phyloP scores from a whole-genome alignment of 1,140 invertebrate species.

The Choristoneura fumiferana region DNA sequence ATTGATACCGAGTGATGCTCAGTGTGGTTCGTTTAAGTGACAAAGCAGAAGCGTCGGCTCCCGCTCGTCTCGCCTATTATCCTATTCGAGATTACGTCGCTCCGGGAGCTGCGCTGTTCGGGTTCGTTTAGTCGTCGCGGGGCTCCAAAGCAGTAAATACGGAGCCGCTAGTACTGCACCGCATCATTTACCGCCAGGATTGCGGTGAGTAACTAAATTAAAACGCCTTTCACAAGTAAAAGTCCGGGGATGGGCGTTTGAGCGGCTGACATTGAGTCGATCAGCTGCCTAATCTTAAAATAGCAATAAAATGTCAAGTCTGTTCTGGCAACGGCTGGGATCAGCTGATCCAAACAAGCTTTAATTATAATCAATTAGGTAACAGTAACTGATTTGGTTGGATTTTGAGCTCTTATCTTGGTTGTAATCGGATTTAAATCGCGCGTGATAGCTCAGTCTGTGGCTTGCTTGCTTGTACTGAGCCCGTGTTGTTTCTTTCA shows the following conservation, averaged over 20 bases:
- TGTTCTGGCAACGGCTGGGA: constrained; percentile 64
- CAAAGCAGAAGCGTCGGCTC: constrained; percentile 70
- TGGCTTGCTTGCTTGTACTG: not conserved
- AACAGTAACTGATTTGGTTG: constrained; percentile 49
- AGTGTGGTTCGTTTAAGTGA: constrained; percentile 71
- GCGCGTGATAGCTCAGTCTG: constrained; percentile 4
- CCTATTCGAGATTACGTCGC: constrained; percentile 71
- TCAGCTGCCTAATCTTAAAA: constrained; percentile 74
- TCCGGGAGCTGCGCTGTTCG: constrained; percentile 60
- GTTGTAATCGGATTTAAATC: constrained; percentile 38
- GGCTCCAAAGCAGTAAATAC: constrained; percentile 75
- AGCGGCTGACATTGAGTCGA: constrained; percentile 71
- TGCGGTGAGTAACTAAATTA: constrained; percentile 58
- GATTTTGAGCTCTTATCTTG: constrained; percentile 31
- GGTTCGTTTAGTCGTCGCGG: constrained; percentile 61
- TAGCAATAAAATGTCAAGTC: constrained; percentile 73
- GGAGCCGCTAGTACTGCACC: constrained; percentile 69
- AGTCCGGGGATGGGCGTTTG: constrained; percentile 22
- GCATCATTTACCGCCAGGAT: constrained; percentile 73
- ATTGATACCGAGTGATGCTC: constrained; percentile 62
- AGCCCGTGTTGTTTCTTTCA: constrained; percentile 46
- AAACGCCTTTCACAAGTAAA: constrained; percentile 1
- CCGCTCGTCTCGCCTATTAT: constrained; percentile 68
- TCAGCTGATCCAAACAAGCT: constrained; percentile 69
- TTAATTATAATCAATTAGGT: constrained; percentile 72